These are phyloP conservation scores for Pontoporia blainvillei DNA, from an alignment of 2,113 vertebrate genomes.

Conservation along the genomic window DNA sequence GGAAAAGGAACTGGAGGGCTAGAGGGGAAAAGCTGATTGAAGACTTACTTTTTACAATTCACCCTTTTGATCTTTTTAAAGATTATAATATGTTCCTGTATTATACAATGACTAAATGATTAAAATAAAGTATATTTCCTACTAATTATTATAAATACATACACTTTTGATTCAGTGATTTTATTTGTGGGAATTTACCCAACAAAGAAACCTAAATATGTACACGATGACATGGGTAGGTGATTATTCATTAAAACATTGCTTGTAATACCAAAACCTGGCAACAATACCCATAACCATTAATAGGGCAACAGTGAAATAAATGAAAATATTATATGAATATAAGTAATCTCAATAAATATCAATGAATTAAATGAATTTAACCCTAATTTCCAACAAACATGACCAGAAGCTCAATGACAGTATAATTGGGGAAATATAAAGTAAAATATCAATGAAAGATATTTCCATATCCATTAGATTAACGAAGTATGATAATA, in stretches of 20 bases:
- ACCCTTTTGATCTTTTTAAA: background rate
- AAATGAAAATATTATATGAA: background rate
- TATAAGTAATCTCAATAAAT: background rate
- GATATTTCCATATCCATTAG: background rate
- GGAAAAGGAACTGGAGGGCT: background rate
- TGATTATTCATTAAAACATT: background rate
- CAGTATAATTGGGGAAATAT: background rate
- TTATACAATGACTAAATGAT: background rate
- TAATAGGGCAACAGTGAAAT: background rate
- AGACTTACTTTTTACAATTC: slow-evolving; percentile 8
- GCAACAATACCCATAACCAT: background rate
- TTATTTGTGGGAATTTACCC: background rate
- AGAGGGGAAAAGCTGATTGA: background rate
- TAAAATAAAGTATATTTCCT: background rate
- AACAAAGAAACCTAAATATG: background rate
- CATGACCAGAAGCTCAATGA: background rate
- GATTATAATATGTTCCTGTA: background rate
- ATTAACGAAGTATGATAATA: background rate
- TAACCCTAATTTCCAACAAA: background rate
- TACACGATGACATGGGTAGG: background rate
- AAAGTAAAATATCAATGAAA: background rate
- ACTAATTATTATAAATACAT: background rate
- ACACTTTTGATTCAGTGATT: background rate
- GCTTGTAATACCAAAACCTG: background rate
- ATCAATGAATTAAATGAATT: background rate